phyloP scores from a whole-genome alignment of 2,888 invertebrate genomes.

The Graphium colonna region DNA sequence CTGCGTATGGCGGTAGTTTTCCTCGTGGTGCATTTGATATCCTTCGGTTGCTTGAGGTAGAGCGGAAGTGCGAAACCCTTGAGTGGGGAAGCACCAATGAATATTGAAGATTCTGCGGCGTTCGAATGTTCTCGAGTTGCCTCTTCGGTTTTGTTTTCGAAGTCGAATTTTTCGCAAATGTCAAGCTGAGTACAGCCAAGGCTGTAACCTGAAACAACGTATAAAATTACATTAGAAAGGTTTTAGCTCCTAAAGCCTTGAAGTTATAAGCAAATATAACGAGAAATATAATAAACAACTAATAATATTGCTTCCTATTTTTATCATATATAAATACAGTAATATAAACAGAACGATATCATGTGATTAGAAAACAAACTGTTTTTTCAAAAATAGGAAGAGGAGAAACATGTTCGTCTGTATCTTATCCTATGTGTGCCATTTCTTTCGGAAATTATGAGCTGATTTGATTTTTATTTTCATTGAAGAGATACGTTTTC shows the following conservation, averaged over 20 bases:
- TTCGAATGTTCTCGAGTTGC: constrained; percentile 74
- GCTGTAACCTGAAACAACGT: constrained; percentile 78
- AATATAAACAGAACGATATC: no score
- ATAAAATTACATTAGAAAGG: constrained; percentile 23
- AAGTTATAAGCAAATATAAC: no score
- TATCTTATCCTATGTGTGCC: no score
- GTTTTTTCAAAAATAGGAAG: no score
- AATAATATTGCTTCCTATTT: no score
- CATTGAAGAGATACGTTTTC: no score
- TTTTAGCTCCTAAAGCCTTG: no score
- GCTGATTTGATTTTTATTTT: no score
- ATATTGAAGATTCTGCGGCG: constrained; percentile 81
- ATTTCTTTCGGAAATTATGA: no score
- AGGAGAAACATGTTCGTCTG: no score
- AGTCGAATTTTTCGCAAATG: constrained; percentile 70
- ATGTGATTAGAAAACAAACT: no score
- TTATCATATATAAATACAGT: no score
- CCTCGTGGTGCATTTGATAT: constrained; percentile 75
- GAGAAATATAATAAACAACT: constrained; percentile 1
- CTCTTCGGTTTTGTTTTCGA: constrained; percentile 75
- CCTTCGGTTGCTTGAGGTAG: constrained; percentile 73
- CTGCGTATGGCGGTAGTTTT: constrained; percentile 85
- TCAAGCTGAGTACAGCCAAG: constrained; percentile 75
- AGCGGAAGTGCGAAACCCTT: constrained; percentile 74
- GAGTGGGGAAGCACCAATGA: constrained; percentile 80